These are phyloP conservation scores for Microtus pennsylvanicus DNA, from an alignment of 2,113 vertebrate genomes.

Conservation along the genomic window DNA sequence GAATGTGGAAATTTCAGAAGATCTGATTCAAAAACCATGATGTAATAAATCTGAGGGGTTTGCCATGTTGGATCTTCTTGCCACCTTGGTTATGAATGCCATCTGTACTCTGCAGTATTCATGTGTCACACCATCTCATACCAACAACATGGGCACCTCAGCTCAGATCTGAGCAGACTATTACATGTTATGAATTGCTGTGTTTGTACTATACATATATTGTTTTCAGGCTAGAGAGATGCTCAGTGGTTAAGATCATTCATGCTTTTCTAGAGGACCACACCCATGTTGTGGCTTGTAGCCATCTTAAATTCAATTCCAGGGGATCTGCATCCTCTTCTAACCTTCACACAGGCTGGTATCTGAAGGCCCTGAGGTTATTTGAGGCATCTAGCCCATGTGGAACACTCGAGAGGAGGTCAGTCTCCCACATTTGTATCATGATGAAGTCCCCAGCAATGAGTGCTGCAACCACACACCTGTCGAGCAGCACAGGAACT, in stretches of 20 bases:
- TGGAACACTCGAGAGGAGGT: neutral
- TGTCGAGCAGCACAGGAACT: neutral
- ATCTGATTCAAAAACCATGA: neutral
- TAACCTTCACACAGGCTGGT: too few species aligned
- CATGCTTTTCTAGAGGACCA: neutral
- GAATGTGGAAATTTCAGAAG: neutral
- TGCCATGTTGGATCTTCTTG: neutral
- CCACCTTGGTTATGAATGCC: neutral
- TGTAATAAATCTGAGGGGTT: neutral
- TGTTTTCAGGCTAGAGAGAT: neutral
- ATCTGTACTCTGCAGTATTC: neutral
- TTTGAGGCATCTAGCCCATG: neutral
- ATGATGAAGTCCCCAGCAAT: neutral
- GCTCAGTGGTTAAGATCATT: neutral
- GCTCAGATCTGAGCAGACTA: neutral
- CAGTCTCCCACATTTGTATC: neutral
- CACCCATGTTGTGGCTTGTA: neutral
- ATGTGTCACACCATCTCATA: neutral
- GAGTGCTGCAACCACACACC: neutral
- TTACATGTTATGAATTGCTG: neutral
- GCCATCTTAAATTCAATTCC: neutral
- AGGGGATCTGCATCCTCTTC: neutral
- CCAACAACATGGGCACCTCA: neutral
- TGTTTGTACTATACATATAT: neutral
- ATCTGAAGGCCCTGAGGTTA: too few species aligned